Percentiles rank a stretch among this genome's conserved stretches.
These are phyloP conservation scores for Dicrostonyx torquatus DNA, from an alignment of 2,797 vertebrate species.

Conservation along the genomic window DNA sequence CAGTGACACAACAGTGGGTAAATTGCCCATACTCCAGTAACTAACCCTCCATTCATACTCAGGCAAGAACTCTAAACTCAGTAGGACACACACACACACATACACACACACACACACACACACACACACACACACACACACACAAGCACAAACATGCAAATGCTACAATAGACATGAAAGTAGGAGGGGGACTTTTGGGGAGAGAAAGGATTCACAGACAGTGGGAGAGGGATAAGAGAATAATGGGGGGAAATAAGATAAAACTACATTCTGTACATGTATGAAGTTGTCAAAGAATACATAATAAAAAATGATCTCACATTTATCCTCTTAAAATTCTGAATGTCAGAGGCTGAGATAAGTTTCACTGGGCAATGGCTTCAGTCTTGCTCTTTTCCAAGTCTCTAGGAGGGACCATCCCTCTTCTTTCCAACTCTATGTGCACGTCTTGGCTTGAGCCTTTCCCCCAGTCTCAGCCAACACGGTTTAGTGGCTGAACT, in stretches of 20 bases:
- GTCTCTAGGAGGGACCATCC: not conserved
- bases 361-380: not conserved
- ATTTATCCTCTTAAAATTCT: not conserved
- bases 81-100: not conserved
- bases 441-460: not conserved
- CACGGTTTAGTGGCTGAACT: not conserved
- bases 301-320: not conserved
- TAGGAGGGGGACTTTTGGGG: not conserved
- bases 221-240: not conserved
- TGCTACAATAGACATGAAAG: not conserved
- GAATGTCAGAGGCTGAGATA: not conserved
- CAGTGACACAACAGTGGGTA: not conserved
- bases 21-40: not conserved
- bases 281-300: not conserved
- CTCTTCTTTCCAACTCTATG: not conserved
- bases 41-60: not conserved
- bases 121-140: not conserved
- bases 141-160: not conserved
- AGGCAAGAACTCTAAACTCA: not conserved
- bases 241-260: not conserved
- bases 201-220: not conserved
- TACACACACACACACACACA: not conserved
- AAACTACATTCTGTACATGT: not conserved
- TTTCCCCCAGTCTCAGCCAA: not conserved
- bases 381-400: not conserved